phyloP scores from a whole-genome alignment of 2,888 invertebrate species.

The Campoletis raptor region DNA sequence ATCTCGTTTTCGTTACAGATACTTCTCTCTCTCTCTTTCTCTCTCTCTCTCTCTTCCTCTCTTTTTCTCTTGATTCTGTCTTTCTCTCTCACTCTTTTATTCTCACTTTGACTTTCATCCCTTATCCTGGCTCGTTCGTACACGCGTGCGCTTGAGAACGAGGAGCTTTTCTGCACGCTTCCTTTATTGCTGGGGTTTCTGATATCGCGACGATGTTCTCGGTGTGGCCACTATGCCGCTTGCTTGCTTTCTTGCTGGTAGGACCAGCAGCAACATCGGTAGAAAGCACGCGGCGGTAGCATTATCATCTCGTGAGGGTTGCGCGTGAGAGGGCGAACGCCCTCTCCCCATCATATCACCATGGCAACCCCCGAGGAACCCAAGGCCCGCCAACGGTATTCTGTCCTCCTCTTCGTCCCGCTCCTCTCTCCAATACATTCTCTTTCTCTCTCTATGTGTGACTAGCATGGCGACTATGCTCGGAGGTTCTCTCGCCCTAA shows the following conservation, averaged over 20 bases:
- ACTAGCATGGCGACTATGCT: slow-evolving; percentile 80
- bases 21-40: slow-evolving; percentile 44
- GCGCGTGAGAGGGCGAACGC: slow-evolving; percentile 81
- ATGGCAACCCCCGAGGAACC: slow-evolving; percentile 82
- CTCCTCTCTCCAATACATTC: slow-evolving; percentile 55
- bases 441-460: slow-evolving; percentile 40
- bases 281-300: slow-evolving; percentile 78
- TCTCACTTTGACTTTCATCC: slow-evolving; percentile 68
- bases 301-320: slow-evolving; percentile 83
- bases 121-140: slow-evolving; percentile 51
- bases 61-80: slow-evolving; percentile 3
- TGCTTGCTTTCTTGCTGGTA: slow-evolving; percentile 62
- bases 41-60: slow-evolving; percentile 24
- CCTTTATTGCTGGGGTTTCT: slow-evolving; percentile 82
- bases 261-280: slow-evolving; percentile 76
- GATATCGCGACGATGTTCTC: slow-evolving; percentile 79
- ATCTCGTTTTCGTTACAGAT: slow-evolving; percentile 12
- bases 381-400: slow-evolving; percentile 80
- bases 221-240: slow-evolving; percentile 53
- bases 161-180: slow-evolving; percentile 72
- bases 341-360: slow-evolving; percentile 82
- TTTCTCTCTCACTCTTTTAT: slow-evolving; percentile 36
- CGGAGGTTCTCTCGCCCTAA: slow-evolving; percentile 51
- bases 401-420: slow-evolving; percentile 79
- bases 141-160: slow-evolving; percentile 52